Percentiles rank a stretch among this genome's conserved stretches.
Evolutionary conservation across 2,888 invertebrate genomes (phyloP).

Genomic region (Hoplodrina ambigua): DNA sequence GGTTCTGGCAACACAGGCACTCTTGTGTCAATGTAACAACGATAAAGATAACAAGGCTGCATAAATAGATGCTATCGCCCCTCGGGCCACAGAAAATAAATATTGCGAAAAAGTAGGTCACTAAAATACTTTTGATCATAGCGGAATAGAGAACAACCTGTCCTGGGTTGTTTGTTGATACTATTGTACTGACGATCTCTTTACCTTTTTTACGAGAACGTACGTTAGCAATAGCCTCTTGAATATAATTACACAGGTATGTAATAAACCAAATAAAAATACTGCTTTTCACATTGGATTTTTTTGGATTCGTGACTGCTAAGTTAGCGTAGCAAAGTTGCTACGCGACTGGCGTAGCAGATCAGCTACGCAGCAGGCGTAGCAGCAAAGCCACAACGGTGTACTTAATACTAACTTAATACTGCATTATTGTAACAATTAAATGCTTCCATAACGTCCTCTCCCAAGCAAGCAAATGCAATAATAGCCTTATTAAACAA

Average conservation of each 20-base stretch:
- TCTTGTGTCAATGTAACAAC: constrained; percentile 66
- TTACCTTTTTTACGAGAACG: constrained; percentile 27
- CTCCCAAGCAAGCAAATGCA: constrained; percentile 1
- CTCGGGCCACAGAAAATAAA: constrained; percentile 57
- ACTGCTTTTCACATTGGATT: background rate
- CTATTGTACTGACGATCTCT: constrained; percentile 33
- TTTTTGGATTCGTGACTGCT: background rate
- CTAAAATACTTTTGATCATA: constrained; percentile 55
- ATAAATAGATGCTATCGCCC: constrained; percentile 66
- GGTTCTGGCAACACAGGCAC: constrained; percentile 59
- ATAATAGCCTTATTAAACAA: constrained; percentile 4
- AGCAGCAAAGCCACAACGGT: background rate
- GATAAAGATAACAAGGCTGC: constrained; percentile 69
- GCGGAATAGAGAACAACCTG: constrained; percentile 45
- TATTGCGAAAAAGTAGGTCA: constrained; percentile 65
- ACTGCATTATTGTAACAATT: background rate
- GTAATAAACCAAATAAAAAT: background rate
- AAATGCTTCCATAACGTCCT: background rate
- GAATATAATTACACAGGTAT: constrained; percentile 3
- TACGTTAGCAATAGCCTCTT: constrained; percentile 7
- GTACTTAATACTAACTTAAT: too few species aligned
- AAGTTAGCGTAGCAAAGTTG: background rate
- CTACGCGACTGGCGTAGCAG: constrained; percentile 1
- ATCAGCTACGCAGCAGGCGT: background rate
- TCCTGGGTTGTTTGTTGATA: constrained; percentile 17